These are phyloP conservation scores for Phoxinus phoxinus DNA, from an alignment of 2,113 vertebrate genomes.

Conservation along the genomic window DNA sequence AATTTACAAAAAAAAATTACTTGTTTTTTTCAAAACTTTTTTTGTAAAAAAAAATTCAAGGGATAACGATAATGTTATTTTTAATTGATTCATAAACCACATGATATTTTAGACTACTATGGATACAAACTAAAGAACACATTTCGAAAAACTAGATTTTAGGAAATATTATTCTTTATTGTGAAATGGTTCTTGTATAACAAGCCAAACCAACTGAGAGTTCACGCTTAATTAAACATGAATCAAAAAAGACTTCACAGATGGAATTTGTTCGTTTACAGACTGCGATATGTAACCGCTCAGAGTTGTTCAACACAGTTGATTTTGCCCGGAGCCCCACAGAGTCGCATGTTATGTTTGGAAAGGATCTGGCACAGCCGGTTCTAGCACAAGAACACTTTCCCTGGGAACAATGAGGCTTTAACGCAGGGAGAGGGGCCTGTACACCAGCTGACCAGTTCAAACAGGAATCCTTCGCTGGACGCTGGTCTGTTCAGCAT, in stretches of 20 bases:
- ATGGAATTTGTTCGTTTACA: not conserved
- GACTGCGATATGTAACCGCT: not conserved
- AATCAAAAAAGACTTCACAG: conserved; percentile 3
- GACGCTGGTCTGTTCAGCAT: conserved; percentile 11
- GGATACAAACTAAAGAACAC: not conserved
- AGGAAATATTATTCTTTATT: too few relatives aligned
- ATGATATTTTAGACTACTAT: not conserved
- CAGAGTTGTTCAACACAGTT: not conserved
- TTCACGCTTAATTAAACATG: not conserved
- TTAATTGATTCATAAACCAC: too few relatives aligned
- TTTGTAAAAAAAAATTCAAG: not conserved
- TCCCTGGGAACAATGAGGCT: conserved; percentile 57
- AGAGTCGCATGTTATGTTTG: conserved; percentile 48
- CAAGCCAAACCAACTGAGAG: not conserved
- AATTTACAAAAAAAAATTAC: not conserved
- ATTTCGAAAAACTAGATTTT: not conserved
- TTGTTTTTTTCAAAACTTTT: too few relatives aligned
- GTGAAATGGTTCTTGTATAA: not conserved
- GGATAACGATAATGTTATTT: too few relatives aligned
- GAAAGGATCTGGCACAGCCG: conserved; percentile 38
- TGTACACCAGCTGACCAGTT: conserved; percentile 46
- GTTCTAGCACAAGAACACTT: conserved; percentile 46
- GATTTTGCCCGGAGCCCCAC: conserved; percentile 10
- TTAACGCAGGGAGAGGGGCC: conserved; percentile 48
- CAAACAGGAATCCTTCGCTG: conserved; percentile 35